Conservation (phyloP, 2,113 vertebrate genomes). For the Eulacestoma nigropectus region DNA sequence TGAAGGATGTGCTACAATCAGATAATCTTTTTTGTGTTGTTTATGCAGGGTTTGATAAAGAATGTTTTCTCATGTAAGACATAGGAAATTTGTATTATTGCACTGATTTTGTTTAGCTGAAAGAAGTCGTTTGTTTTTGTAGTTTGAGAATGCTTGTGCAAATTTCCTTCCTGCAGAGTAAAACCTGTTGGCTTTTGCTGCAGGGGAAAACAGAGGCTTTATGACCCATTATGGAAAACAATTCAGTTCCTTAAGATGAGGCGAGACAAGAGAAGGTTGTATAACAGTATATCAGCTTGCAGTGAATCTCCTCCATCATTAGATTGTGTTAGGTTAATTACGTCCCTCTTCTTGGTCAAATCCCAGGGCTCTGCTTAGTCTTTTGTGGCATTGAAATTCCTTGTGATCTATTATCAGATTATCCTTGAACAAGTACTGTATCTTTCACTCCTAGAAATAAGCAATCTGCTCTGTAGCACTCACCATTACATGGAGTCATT, state of each 20-base stretch:
- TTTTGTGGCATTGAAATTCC: constrained; percentile 40
- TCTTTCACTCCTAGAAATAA: constrained; percentile 46
- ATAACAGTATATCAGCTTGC: not conserved
- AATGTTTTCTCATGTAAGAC: not conserved
- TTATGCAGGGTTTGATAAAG: not conserved
- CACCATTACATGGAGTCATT: constrained; percentile 14
- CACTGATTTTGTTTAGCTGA: not conserved
- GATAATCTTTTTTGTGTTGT: not conserved
- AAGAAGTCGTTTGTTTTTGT: not conserved
- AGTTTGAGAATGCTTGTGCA: not conserved
- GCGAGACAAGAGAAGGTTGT: not conserved
- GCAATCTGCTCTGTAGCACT: constrained; percentile 41
- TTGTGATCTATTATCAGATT: constrained; percentile 46
- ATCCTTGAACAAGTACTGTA: constrained; percentile 22
- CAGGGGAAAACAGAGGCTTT: not conserved
- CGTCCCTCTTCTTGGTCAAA: not conserved
- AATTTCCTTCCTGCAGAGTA: not conserved
- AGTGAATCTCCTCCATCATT: not conserved
- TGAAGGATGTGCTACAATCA: not conserved
- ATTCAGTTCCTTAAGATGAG: not conserved
- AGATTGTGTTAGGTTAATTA: constrained; percentile 2
- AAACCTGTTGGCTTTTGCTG: not conserved
- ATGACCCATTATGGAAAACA: not conserved
- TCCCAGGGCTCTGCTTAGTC: constrained; percentile 38
- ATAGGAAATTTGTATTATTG: not conserved